These are phyloP conservation scores for Cerastis leucographa DNA, from an alignment of 2,888 invertebrate species.

Conservation along the genomic window DNA sequence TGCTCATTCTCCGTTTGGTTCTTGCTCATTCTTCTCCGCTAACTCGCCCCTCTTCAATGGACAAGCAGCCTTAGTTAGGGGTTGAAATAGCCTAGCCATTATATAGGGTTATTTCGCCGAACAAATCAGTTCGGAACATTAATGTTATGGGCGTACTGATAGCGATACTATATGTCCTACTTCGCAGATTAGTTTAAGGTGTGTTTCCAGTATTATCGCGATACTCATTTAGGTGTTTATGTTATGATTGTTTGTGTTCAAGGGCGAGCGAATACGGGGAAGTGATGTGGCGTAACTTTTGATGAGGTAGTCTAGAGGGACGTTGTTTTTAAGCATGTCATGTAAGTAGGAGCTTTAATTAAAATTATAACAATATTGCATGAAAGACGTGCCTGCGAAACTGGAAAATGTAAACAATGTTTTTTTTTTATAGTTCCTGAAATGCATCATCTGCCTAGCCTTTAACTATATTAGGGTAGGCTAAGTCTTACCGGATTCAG, in stretches of 20 bases:
- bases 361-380: background rate
- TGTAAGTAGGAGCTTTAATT: background rate
- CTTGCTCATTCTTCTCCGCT: background rate
- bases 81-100: slow-evolving; percentile 58
- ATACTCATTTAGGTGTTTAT: slow-evolving; percentile 27
- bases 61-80: slow-evolving; percentile 38
- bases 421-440: background rate
- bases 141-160: slow-evolving; percentile 54
- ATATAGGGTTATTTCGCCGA: slow-evolving; percentile 66
- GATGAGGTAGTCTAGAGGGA: background rate
- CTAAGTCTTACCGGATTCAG: too few species aligned
- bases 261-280: slow-evolving; percentile 11
- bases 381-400: background rate
- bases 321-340: background rate
- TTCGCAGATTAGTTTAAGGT: slow-evolving; percentile 54
- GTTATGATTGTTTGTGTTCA: slow-evolving; percentile 31
- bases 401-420: too few species aligned
- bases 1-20: background rate
- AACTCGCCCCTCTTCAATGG: slow-evolving; percentile 3
- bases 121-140: slow-evolving; percentile 65
- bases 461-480: too few species aligned
- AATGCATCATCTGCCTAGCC: too few species aligned
- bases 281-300: slow-evolving; percentile 7
- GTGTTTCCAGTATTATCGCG: slow-evolving; percentile 43
- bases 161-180: slow-evolving; percentile 47